Conservation (phyloP, 2,888 invertebrate species). For the Patella pellucida region DNA sequence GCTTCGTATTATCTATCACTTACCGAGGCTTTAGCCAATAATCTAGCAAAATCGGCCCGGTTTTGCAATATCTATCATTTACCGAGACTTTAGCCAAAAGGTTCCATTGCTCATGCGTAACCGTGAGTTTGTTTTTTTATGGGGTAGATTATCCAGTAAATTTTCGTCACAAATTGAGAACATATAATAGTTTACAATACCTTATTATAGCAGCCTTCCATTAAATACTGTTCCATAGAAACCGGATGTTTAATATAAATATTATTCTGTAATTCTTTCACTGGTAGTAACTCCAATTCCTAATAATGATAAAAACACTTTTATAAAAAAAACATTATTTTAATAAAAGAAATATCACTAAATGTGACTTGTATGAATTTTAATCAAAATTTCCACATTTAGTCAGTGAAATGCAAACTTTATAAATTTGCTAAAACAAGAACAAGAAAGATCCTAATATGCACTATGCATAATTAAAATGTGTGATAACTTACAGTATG, state of each 20-base stretch:
- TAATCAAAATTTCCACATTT: background rate
- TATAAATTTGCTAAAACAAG: background rate
- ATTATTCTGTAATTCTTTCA: constrained; percentile 91
- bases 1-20: too few species aligned
- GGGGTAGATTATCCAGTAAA: too few species aligned
- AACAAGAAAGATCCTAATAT: too few species aligned
- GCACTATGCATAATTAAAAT: background rate
- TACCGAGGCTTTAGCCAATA: too few species aligned
- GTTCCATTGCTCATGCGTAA: too few species aligned
- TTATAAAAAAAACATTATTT: background rate
- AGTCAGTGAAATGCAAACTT: background rate
- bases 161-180: too few species aligned
- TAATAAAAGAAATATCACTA: too few species aligned
- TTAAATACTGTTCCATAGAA: constrained; percentile 96
- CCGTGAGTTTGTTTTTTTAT: too few species aligned
- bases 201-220: constrained; percentile 99
- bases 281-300: constrained; percentile 92
- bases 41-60: too few species aligned
- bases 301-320: constrained; percentile 41
- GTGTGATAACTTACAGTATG: constrained; percentile 79
- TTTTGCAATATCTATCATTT: too few species aligned
- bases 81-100: too few species aligned
- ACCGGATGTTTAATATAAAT: constrained; percentile 95
- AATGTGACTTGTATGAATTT: background rate
- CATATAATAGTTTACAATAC: constrained; percentile 70